A percentile compares a stretch with the other conserved stretches of the same genome.
Conservation (phyloP, 2,113 vertebrate genomes). For the Formicarius rufipectus region DNA sequence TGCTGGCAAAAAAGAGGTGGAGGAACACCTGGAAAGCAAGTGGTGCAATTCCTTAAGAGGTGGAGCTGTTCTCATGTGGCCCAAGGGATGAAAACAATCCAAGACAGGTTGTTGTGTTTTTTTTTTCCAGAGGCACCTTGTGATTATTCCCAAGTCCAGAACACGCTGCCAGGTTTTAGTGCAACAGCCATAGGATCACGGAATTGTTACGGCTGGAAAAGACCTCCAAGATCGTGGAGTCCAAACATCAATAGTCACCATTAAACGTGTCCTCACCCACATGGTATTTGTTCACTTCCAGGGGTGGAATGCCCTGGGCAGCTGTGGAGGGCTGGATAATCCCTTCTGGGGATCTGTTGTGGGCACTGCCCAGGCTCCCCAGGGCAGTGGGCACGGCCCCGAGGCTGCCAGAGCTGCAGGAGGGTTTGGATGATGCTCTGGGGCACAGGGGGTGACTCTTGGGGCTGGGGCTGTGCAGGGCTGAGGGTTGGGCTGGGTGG, state of each 20-base stretch:
- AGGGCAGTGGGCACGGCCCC: background rate
- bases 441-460: too few relatives aligned
- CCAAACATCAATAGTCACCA: background rate
- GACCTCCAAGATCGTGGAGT: background rate
- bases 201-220: background rate
- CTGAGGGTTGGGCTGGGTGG: too few relatives aligned
- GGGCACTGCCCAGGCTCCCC: background rate
- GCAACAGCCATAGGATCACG: background rate
- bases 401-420: background rate
- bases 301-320: background rate
- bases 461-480: too few relatives aligned
- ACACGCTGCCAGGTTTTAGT: background rate
- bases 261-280: background rate
- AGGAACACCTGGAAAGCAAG: background rate
- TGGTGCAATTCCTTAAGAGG: background rate
- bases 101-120: background rate
- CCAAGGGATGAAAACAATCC: background rate
- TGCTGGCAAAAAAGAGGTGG: background rate
- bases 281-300: too few relatives aligned
- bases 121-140: too few relatives aligned
- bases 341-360: background rate
- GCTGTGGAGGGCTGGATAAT: background rate
- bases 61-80: background rate
- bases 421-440: too few relatives aligned
- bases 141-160: rapidly evolving